Conservation (phyloP, 2,797 vertebrate genomes). For the Coregonus ussuriensis region DNA sequence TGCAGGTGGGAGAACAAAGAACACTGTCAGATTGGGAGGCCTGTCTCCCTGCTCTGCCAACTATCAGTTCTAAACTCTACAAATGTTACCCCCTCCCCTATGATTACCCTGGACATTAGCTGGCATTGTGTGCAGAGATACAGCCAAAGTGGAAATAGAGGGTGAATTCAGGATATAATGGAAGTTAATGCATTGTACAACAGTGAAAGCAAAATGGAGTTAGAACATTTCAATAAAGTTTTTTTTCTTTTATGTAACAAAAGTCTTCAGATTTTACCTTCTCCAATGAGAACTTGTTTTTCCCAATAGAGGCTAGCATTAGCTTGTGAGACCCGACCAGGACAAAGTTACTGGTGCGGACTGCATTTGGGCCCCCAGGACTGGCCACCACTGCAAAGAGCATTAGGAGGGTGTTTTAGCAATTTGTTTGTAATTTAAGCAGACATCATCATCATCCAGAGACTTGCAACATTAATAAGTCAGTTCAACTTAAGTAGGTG, state of each 20-base stretch:
- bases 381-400: conserved; percentile 83
- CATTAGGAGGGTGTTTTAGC: not conserved
- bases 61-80: not conserved
- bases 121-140: not conserved
- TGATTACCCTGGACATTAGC: not conserved
- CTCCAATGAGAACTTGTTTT: conserved; percentile 84
- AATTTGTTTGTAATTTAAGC: no score
- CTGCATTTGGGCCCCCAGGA: conserved; percentile 87
- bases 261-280: conserved; percentile 80
- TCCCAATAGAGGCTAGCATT: conserved; percentile 83
- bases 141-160: not conserved
- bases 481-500: no score
- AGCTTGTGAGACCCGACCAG: conserved; percentile 90
- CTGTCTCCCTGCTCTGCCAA: not conserved
- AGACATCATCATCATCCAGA: no score
- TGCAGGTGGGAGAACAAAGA: conserved; percentile 1
- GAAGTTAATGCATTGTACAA: not conserved
- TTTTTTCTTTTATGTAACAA: not conserved
- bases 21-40: not conserved
- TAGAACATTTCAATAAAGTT: not conserved
- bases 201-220: not conserved
- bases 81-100: not conserved
- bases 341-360: conserved; percentile 88
- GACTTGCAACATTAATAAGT: no score
- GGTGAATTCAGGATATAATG: not conserved